These are phyloP conservation scores for Myzus persicae DNA, from an alignment of 1,140 invertebrate genomes.

Conservation along the genomic window DNA sequence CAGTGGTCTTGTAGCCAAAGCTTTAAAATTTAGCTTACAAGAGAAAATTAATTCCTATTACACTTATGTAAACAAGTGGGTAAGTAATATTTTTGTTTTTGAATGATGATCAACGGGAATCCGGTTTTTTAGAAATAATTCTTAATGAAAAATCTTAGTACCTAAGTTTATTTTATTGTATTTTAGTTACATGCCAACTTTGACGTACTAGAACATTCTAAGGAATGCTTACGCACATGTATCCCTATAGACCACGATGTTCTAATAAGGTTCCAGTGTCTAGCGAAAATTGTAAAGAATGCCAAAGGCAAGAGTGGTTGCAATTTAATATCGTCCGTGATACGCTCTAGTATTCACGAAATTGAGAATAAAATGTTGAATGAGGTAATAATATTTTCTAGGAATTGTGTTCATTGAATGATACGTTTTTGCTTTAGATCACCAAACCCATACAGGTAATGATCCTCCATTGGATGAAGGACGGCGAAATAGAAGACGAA, in stretches of 20 bases:
- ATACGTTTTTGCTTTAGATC: background rate
- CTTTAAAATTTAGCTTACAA: background rate
- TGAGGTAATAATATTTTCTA: background rate
- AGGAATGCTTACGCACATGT: background rate
- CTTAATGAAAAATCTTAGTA: no score
- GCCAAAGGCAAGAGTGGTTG: background rate
- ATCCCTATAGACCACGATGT: background rate
- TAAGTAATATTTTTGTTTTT: background rate
- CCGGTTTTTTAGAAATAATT: background rate
- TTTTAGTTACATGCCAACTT: background rate
- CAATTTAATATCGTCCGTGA: background rate
- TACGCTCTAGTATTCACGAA: background rate
- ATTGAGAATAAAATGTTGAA: background rate
- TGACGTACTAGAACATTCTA: background rate
- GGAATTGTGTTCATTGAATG: background rate
- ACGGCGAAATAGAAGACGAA: slow-evolving; percentile 2
- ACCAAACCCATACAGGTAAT: background rate
- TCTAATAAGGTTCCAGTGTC: background rate
- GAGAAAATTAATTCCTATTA: slow-evolving; percentile 16
- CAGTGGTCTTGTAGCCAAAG: background rate
- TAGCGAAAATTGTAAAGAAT: background rate
- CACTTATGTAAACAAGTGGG: background rate
- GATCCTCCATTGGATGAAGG: background rate
- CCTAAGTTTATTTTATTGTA: background rate
- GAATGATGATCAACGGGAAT: background rate